Conservation (phyloP, 2,888 invertebrate genomes). For the Athalia cordata region DNA sequence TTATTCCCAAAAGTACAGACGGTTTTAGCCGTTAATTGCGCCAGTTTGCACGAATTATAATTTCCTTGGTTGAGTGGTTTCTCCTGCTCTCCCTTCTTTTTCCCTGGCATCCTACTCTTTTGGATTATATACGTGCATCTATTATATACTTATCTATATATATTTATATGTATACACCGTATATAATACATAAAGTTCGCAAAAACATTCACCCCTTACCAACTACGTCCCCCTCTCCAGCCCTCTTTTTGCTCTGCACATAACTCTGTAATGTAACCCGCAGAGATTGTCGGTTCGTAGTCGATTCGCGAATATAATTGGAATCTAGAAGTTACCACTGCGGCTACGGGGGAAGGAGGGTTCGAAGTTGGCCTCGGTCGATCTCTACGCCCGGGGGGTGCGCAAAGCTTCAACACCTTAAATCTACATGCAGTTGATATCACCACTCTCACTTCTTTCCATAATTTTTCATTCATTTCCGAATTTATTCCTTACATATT, state of each 20-base stretch:
- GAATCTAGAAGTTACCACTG: slow-evolving; percentile 13
- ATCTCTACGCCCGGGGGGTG: too few species aligned
- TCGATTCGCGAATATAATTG: slow-evolving; percentile 34
- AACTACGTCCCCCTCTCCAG: too few species aligned
- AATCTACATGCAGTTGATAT: too few species aligned
- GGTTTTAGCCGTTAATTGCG: slow-evolving; percentile 26
- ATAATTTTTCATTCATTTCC: too few species aligned
- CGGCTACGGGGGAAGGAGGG: too few species aligned
- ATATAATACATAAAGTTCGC: background rate
- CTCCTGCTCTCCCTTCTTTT: background rate
- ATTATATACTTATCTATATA: background rate
- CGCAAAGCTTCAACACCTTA: too few species aligned
- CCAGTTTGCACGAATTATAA: slow-evolving; percentile 40
- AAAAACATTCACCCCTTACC: slow-evolving; percentile 12
- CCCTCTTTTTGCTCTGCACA: too few species aligned
- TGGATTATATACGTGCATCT: background rate
- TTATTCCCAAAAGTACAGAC: slow-evolving; percentile 12
- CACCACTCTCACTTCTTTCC: too few species aligned
- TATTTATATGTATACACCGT: background rate
- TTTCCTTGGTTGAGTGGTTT: slow-evolving; percentile 23
- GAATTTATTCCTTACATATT: too few species aligned
- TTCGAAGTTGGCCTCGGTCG: too few species aligned
- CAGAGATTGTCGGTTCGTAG: slow-evolving; percentile 27
- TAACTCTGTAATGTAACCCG: background rate
- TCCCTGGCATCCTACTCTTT: background rate